Evolutionary conservation across 2,888 invertebrate genomes (phyloP).

Genomic region (Chymomyza amoena): DNA sequence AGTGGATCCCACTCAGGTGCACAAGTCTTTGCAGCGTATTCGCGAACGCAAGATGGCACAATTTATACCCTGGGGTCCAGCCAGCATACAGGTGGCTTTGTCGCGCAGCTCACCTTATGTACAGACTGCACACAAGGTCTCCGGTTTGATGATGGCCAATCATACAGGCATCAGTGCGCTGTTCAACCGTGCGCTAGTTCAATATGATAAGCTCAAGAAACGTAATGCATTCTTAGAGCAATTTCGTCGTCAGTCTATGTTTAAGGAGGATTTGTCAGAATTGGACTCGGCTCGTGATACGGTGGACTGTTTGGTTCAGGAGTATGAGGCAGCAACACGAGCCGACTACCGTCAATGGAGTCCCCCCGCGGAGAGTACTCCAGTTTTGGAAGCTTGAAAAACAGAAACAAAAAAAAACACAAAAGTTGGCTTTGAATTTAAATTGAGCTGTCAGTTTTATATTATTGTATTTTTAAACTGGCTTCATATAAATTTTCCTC

Average conservation of each 20-base stretch:
- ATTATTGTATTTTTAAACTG: neutral
- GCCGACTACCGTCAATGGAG: slow-evolving; percentile 91
- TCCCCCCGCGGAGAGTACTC: slow-evolving; percentile 30
- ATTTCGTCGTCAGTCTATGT: slow-evolving; percentile 96
- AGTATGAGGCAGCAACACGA: slow-evolving; percentile 96
- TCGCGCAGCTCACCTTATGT: slow-evolving; percentile 97
- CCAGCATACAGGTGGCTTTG: slow-evolving; percentile 97
- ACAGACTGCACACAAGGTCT: slow-evolving; percentile 95
- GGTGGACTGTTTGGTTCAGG: slow-evolving; percentile 94
- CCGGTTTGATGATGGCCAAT: slow-evolving; percentile 98
- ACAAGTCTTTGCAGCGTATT: slow-evolving; percentile 96
- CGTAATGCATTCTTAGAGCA: slow-evolving; percentile 98
- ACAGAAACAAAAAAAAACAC: neutral
- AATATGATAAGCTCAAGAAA: slow-evolving; percentile 96
- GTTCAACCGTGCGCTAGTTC: slow-evolving; percentile 93
- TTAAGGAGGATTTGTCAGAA: slow-evolving; percentile 93
- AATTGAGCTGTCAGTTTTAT: neutral
- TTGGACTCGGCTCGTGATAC: slow-evolving; percentile 93
- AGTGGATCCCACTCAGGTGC: slow-evolving; percentile 98
- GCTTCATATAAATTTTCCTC: neutral
- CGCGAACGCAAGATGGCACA: slow-evolving; percentile 95
- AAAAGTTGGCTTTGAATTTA: neutral
- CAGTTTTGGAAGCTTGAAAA: neutral
- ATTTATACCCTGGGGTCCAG: slow-evolving; percentile 99
- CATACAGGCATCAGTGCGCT: slow-evolving; percentile 97